Conservation (phyloP, 2,113 vertebrate genomes). For the Odocoileus hemionus region DNA sequence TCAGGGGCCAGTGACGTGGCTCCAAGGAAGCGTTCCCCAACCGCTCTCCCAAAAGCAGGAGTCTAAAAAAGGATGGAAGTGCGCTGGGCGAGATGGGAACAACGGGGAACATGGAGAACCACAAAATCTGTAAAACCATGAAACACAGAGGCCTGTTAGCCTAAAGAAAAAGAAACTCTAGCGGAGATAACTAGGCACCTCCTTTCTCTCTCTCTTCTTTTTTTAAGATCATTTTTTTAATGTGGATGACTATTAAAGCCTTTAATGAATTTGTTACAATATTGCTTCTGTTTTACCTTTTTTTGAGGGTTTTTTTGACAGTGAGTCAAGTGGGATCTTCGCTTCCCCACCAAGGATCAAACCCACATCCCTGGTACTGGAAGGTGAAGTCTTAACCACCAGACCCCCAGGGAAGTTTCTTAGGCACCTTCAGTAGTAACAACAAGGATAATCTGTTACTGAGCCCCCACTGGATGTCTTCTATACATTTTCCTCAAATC, state of each 20-base stretch:
- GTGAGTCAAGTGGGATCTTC: neutral
- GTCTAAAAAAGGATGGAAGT: neutral
- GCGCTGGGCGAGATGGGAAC: neutral
- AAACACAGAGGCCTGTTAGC: neutral
- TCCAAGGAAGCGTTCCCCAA: neutral
- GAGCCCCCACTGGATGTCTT: neutral
- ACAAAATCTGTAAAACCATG: neutral
- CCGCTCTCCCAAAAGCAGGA: neutral
- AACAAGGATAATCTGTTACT: rapidly evolving
- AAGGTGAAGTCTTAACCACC: neutral
- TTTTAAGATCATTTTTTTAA: neutral
- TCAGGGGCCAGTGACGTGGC: neutral
- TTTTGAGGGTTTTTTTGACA: neutral
- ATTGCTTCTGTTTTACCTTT: neutral
- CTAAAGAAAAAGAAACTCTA: neutral
- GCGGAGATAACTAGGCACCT: neutral
- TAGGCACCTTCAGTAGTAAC: neutral
- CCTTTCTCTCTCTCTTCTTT: neutral
- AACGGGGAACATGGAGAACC: neutral
- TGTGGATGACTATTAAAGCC: neutral
- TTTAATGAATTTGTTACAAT: neutral
- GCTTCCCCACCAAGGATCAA: neutral
- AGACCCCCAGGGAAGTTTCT: neutral
- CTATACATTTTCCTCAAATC: neutral
- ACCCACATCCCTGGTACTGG: neutral